These are phyloP conservation scores for Aplocera efformata DNA, from an alignment of 2,888 invertebrate genomes.

Conservation along the genomic window DNA sequence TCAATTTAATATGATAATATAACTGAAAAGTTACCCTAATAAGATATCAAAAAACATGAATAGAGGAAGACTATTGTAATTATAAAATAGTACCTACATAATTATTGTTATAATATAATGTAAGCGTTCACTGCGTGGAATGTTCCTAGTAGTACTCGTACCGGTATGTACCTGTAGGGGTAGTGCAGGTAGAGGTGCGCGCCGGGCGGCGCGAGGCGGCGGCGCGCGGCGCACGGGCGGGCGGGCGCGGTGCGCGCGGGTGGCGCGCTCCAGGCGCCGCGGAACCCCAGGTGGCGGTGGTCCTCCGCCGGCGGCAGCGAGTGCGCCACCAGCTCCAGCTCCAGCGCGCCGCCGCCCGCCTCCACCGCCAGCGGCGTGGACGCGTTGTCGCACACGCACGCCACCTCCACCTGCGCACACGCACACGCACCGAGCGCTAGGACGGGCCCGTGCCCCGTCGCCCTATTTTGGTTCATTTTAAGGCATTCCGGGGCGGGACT, in stretches of 20 bases:
- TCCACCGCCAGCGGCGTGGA: constrained; percentile 51
- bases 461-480: too few species aligned
- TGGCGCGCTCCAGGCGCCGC: constrained; percentile 76
- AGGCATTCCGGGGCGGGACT: too few species aligned
- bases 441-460: too few species aligned
- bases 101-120: too few species aligned
- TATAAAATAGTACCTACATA: too few species aligned
- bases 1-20: too few species aligned
- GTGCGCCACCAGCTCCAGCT: constrained; percentile 87
- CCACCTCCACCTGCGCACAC: constrained; percentile 79
- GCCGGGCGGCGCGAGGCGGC: constrained; percentile 51
- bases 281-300: constrained; percentile 89
- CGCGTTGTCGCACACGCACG: constrained; percentile 90
- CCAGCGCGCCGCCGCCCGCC: constrained; percentile 77
- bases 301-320: constrained; percentile 89
- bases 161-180: constrained; percentile 61
- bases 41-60: too few species aligned
- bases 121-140: too few species aligned
- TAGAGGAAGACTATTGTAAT: too few species aligned
- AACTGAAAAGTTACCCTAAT: too few species aligned
- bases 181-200: constrained; percentile 53
- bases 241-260: constrained; percentile 27
- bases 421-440: too few species aligned
- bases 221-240: constrained; percentile 41
- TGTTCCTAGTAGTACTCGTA: too few species aligned